Evolutionary conservation across 1,140 invertebrate genomes (phyloP).

Genomic region (Leptonema lineaticorne): DNA sequence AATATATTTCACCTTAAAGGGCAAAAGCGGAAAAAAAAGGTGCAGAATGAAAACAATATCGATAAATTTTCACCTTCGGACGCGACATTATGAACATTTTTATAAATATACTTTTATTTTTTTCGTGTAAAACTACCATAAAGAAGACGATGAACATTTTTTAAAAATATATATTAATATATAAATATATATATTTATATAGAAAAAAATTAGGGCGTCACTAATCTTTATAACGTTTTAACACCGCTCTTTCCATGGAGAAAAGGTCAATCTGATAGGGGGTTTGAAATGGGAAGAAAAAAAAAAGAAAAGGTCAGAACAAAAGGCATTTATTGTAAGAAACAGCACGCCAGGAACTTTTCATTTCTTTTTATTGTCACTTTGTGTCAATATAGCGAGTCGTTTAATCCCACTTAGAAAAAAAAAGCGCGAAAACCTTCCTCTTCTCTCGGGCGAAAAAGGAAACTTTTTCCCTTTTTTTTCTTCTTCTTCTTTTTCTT

Average conservation of each 20-base stretch:
- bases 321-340: constrained; percentile 35
- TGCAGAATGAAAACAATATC: too few species aligned
- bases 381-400: constrained; percentile 39
- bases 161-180: too few species aligned
- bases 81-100: too few species aligned
- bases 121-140: too few species aligned
- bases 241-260: constrained; percentile 14
- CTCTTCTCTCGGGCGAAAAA: neutral
- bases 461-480: constrained; percentile 4
- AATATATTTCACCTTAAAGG: too few species aligned
- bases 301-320: constrained; percentile 28
- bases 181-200: too few species aligned
- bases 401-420: constrained; percentile 31
- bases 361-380: constrained; percentile 40
- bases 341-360: constrained; percentile 33
- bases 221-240: constrained; percentile 15
- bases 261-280: constrained; percentile 17
- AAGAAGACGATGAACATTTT: too few species aligned
- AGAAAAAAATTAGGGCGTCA: constrained; percentile 16
- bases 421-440: constrained; percentile 25
- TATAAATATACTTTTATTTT: too few species aligned
- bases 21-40: too few species aligned
- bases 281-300: too few species aligned
- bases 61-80: too few species aligned
- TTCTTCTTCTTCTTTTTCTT: neutral